phyloP scores from a whole-genome alignment of 2,888 invertebrate genomes.

The Apotomis betuletana region DNA sequence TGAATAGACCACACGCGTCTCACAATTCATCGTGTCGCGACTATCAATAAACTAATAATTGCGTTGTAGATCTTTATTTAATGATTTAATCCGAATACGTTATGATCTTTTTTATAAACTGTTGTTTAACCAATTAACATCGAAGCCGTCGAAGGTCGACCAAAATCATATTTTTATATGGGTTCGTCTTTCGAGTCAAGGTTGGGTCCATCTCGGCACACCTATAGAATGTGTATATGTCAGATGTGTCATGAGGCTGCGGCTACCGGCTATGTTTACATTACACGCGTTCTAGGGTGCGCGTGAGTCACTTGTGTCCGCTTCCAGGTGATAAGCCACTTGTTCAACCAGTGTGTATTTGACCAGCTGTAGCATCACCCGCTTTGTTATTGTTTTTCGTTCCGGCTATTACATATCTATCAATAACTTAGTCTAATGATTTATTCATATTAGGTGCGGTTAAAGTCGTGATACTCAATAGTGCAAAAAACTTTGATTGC shows the following conservation, averaged over 20 bases:
- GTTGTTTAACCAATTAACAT: slow-evolving; percentile 17
- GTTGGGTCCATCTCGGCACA: slow-evolving; percentile 52
- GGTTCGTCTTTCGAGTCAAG: slow-evolving; percentile 45
- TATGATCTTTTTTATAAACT: slow-evolving; percentile 16
- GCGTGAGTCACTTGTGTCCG: slow-evolving; percentile 70
- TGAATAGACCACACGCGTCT: slow-evolving; percentile 31
- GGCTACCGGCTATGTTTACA: slow-evolving; percentile 71
- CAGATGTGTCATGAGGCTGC: slow-evolving; percentile 67
- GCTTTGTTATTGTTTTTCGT: slow-evolving; percentile 46
- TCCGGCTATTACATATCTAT: slow-evolving; percentile 42
- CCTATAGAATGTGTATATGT: slow-evolving; percentile 64
- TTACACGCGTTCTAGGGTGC: slow-evolving; percentile 71
- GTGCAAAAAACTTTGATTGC: slow-evolving; percentile 56
- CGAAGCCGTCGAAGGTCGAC: slow-evolving; percentile 25
- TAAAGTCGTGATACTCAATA: slow-evolving; percentile 54
- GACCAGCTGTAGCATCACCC: slow-evolving; percentile 53
- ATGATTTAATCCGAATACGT: not conserved
- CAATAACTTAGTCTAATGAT: slow-evolving; percentile 42
- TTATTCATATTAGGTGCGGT: slow-evolving; percentile 52
- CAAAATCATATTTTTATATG: slow-evolving; percentile 43
- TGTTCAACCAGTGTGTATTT: slow-evolving; percentile 64
- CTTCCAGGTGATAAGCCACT: slow-evolving; percentile 69
- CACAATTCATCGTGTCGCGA: slow-evolving; percentile 14
- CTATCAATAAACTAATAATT: slow-evolving; percentile 32
- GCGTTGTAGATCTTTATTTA: slow-evolving; percentile 23